phyloP scores from a whole-genome alignment of 2,888 invertebrate genomes.

The Amblyjoppa proteus region DNA sequence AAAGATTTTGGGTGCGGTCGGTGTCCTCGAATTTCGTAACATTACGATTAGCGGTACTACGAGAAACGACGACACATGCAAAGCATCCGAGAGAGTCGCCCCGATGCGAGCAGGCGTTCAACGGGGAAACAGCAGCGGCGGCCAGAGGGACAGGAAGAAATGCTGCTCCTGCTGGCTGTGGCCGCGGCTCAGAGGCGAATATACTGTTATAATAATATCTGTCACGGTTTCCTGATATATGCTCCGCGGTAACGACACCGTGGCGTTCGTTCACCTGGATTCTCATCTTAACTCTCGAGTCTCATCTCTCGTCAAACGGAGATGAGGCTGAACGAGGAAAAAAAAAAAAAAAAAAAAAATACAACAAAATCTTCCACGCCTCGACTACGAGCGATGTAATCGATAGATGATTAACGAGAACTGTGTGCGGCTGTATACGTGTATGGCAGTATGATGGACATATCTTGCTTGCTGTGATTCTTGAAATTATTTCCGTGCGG shows the following conservation, averaged over 20 bases:
- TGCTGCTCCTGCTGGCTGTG: slow-evolving; percentile 9
- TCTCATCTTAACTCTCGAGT: slow-evolving; percentile 20
- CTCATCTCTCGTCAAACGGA: neutral
- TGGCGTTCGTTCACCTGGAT: slow-evolving; percentile 58
- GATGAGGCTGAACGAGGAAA: neutral
- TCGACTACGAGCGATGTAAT: neutral
- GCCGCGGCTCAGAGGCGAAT: slow-evolving; percentile 40
- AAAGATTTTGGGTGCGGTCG: slow-evolving; percentile 19
- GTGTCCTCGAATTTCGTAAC: slow-evolving; percentile 69
- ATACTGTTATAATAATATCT: slow-evolving; percentile 69
- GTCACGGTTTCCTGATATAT: slow-evolving; percentile 67
- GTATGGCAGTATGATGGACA: too few relatives aligned
- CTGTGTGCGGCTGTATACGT: too few relatives aligned
- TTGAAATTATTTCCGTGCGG: too few relatives aligned
- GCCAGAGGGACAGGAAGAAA: slow-evolving; percentile 19
- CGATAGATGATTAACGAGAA: slow-evolving; percentile 2
- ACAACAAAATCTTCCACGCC: neutral
- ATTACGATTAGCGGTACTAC: slow-evolving; percentile 72
- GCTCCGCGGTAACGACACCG: slow-evolving; percentile 37
- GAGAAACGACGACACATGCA: slow-evolving; percentile 67
- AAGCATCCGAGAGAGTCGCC: slow-evolving; percentile 52
- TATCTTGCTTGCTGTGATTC: too few relatives aligned
- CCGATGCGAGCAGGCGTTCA: neutral
- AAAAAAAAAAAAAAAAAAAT: too few relatives aligned
- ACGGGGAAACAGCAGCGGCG: slow-evolving; percentile 2